These are phyloP conservation scores for Megalopta genalis DNA, from an alignment of 1,140 invertebrate species.

Conservation along the genomic window DNA sequence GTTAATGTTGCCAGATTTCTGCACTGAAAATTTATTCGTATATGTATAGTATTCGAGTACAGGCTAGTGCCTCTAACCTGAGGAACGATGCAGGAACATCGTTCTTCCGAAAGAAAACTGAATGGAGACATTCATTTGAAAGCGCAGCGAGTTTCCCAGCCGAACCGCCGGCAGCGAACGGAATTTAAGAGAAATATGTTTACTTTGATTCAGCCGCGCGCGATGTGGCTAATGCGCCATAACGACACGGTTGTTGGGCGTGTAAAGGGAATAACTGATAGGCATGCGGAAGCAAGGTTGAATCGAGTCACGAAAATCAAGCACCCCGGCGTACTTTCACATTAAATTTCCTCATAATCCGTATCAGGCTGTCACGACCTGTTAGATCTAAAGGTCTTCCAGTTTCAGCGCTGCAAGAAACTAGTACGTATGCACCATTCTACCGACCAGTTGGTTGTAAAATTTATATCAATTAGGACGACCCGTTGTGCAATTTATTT, in stretches of 20 bases:
- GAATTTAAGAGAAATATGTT: background rate
- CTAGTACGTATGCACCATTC: no score
- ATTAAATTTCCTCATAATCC: constrained; percentile 38
- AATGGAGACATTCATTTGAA: no score
- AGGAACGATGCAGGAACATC: no score
- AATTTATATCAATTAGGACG: no score
- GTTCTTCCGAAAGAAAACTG: no score
- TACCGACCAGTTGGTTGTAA: no score
- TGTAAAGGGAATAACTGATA: constrained; percentile 25
- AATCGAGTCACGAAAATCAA: constrained; percentile 46
- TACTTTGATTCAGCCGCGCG: background rate
- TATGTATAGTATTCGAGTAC: no score
- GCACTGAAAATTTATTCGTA: no score
- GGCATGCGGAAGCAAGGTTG: constrained; percentile 35
- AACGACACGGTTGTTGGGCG: constrained; percentile 4
- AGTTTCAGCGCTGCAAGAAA: background rate
- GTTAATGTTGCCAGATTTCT: no score
- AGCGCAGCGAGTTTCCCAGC: background rate
- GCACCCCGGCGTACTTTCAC: constrained; percentile 35
- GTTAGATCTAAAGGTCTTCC: constrained; percentile 13
- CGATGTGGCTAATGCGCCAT: background rate
- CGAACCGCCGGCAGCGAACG: background rate
- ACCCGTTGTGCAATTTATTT: no score
- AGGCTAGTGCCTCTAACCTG: no score
- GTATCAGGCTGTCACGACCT: background rate